Percentiles rank a stretch among this genome's conserved stretches.
Conservation (phyloP, 2,888 invertebrate species). For the Lycaena phlaeas region DNA sequence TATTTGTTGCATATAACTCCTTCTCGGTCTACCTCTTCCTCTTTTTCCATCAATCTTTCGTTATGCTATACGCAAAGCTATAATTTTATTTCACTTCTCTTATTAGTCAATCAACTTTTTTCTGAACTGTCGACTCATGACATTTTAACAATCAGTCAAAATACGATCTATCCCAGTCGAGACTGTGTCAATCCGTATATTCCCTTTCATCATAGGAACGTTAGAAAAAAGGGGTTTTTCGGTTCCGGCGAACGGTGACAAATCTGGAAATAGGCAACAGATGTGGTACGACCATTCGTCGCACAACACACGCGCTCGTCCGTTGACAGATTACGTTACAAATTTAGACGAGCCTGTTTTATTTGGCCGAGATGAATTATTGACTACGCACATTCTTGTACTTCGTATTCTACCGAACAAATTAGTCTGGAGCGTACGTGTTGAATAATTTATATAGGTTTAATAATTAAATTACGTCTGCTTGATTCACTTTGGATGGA, state of each 20-base stretch:
- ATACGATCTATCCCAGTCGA: too few relatives aligned
- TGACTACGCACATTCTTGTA: constrained; percentile 40
- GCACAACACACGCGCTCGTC: constrained; percentile 64
- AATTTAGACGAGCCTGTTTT: constrained; percentile 61
- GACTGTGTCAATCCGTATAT: constrained; percentile 21
- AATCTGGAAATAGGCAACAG: constrained; percentile 66
- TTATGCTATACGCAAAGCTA: too few relatives aligned
- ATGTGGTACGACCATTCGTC: constrained; percentile 63
- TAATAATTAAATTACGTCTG: constrained; percentile 4
- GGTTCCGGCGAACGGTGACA: constrained; percentile 56
- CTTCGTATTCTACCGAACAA: constrained; percentile 24
- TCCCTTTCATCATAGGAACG: constrained; percentile 29
- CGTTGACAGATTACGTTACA: constrained; percentile 69
- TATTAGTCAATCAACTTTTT: too few relatives aligned
- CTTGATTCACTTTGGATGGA: too few relatives aligned
- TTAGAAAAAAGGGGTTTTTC: constrained; percentile 41
- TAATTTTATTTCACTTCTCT: too few relatives aligned
- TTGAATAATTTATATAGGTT: constrained; percentile 21
- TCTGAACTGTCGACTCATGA: too few relatives aligned
- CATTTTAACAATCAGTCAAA: too few relatives aligned
- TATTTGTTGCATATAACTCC: too few relatives aligned
- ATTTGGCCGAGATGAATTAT: constrained; percentile 62
- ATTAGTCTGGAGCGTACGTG: constrained; percentile 29
- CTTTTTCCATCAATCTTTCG: too few relatives aligned
- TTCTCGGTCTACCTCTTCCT: too few relatives aligned